Percentiles rank a stretch among this genome's conserved stretches.
Conservation (phyloP, 2,888 invertebrate species). For the Hyalella azteca region DNA sequence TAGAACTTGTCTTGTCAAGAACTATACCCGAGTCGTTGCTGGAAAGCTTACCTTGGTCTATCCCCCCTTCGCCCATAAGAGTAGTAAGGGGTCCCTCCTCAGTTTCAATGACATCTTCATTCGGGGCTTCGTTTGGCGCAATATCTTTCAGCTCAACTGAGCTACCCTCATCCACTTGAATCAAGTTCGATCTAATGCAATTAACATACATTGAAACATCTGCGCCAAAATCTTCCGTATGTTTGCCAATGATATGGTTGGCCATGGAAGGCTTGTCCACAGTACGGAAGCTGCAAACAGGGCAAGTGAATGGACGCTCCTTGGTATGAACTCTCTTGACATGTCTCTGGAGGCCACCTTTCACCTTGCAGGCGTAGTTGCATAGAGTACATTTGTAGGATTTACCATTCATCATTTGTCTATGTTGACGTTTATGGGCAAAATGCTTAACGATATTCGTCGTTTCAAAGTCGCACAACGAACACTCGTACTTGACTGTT, state of each 20-base stretch:
- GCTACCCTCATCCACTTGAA: neutral
- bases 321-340: slow-evolving; percentile 27
- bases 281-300: slow-evolving; percentile 6
- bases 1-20: neutral
- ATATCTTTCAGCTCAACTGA: neutral
- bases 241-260: slow-evolving; percentile 13
- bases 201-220: neutral
- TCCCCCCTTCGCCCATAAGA: no score
- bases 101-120: neutral
- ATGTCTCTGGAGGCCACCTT: slow-evolving; percentile 15
- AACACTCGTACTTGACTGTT: neutral
- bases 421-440: neutral
- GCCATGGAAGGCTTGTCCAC: slow-evolving; percentile 16
- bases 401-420: neutral
- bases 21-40: neutral
- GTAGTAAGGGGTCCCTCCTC: no score
- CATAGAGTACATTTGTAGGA: neutral
- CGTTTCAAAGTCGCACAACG: neutral
- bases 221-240: neutral
- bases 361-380: neutral
- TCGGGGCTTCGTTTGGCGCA: neutral
- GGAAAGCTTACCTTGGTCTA: neutral
- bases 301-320: slow-evolving; percentile 6
- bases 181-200: neutral
- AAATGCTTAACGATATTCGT: slow-evolving; percentile 13